Conservation (phyloP, 2,888 invertebrate species). For the Noctua fimbriata region DNA sequence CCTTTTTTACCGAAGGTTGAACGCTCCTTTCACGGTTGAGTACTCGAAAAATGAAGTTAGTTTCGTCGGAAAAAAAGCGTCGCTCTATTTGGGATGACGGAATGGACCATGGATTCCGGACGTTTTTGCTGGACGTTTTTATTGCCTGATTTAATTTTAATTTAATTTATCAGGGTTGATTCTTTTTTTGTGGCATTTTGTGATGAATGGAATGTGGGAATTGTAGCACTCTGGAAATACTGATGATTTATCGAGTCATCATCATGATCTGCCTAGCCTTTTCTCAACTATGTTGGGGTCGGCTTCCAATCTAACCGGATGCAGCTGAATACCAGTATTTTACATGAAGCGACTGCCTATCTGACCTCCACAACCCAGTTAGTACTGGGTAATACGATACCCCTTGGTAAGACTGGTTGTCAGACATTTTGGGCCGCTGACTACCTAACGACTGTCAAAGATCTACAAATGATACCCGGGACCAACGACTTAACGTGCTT, state of each 20-base stretch:
- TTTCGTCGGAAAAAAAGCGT: conserved; percentile 46
- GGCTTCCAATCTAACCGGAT: too few species aligned
- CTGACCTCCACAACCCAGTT: too few species aligned
- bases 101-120: conserved; percentile 32
- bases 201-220: neutral
- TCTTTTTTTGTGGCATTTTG: conserved; percentile 5
- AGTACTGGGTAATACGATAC: too few species aligned
- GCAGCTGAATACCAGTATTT: too few species aligned
- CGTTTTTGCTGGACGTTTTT: conserved; percentile 21
- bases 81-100: conserved; percentile 37
- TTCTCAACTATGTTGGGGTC: too few species aligned
- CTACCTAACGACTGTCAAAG: too few species aligned
- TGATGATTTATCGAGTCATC: neutral
- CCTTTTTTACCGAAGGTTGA: conserved; percentile 47
- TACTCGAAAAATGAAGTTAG: conserved; percentile 65
- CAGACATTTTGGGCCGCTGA: too few species aligned
- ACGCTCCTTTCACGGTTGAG: conserved; percentile 61
- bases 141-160: conserved; percentile 38
- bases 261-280: too few species aligned
- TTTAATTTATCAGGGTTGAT: conserved; percentile 23
- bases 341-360: too few species aligned
- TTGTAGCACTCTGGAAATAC: neutral
- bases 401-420: too few species aligned
- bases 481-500: too few species aligned
- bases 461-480: too few species aligned